phyloP scores from a whole-genome alignment of 2,888 invertebrate species.

The Limnephilus rhombicus region DNA sequence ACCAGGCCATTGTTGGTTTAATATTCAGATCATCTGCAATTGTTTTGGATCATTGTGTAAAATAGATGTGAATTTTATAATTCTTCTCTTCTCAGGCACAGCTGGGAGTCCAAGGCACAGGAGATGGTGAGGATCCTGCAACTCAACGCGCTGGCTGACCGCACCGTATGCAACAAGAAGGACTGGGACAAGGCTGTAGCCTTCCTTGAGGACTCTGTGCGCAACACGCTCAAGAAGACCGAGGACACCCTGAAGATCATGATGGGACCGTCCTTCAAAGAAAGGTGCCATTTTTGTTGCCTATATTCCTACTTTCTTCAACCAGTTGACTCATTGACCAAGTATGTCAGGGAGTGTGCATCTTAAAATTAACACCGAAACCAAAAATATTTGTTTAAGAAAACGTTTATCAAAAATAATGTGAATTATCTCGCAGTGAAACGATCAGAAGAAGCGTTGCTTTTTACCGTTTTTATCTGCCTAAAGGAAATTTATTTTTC shows the following conservation, averaged over 20 bases:
- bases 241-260: conserved; percentile 85
- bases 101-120: conserved; percentile 63
- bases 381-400: no score
- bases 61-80: background rate
- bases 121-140: conserved; percentile 95
- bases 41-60: background rate
- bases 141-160: conserved; percentile 94
- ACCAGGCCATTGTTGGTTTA: no score
- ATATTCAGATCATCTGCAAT: background rate
- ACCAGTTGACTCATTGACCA: no score
- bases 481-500: no score
- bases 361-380: no score
- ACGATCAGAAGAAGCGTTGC: no score
- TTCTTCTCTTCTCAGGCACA: conserved; percentile 74
- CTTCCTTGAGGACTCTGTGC: conserved; percentile 91
- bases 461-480: no score
- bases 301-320: background rate
- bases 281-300: conserved; percentile 71
- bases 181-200: conserved; percentile 96
- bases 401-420: no score
- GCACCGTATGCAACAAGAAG: conserved; percentile 88
- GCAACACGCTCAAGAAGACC: conserved; percentile 83
- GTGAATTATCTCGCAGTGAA: no score
- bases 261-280: conserved; percentile 86
- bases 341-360: no score